phyloP scores from a whole-genome alignment of 2,113 vertebrate genomes.

The Oncorhynchus keta region DNA sequence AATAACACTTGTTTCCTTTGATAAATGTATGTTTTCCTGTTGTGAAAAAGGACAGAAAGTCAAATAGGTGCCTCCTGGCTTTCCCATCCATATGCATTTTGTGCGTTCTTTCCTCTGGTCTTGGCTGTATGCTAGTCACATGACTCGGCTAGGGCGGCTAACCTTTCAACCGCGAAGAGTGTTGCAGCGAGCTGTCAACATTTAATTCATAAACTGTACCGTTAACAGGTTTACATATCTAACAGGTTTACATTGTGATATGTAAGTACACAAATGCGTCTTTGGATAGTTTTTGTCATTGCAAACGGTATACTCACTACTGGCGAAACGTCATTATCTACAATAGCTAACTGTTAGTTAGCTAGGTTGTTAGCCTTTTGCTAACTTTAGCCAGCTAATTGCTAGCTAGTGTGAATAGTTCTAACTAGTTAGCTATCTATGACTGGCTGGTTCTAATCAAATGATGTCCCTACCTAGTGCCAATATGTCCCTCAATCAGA shows the following conservation, averaged over 20 bases:
- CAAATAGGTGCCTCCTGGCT: no score
- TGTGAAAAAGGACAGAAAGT: no score
- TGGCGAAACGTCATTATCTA: neutral
- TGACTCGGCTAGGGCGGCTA: conserved; percentile 55
- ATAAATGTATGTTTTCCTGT: no score
- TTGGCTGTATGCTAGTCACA: conserved; percentile 45
- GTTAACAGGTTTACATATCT: conserved; percentile 20
- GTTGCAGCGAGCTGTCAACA: conserved; percentile 52
- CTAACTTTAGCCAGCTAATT: neutral
- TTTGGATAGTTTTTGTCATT: neutral
- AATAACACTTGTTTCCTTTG: no score
- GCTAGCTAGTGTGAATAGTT: no score
- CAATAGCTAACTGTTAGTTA: neutral
- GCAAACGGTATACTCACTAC: neutral
- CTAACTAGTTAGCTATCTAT: neutral
- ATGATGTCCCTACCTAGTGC: neutral
- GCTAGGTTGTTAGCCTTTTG: neutral
- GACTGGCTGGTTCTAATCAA: neutral
- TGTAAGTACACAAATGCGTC: conserved; percentile 22
- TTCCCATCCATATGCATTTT: conserved; percentile 7
- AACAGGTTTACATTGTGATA: conserved; percentile 6
- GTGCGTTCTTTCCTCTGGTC: conserved; percentile 44
- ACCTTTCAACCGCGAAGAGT: conserved; percentile 16
- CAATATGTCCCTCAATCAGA: no score
- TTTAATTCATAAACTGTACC: conserved; percentile 10